Percentiles rank a stretch among this genome's conserved stretches.
Evolutionary conservation across 2,888 invertebrate species (phyloP).

Genomic region (Phortica magna): DNA sequence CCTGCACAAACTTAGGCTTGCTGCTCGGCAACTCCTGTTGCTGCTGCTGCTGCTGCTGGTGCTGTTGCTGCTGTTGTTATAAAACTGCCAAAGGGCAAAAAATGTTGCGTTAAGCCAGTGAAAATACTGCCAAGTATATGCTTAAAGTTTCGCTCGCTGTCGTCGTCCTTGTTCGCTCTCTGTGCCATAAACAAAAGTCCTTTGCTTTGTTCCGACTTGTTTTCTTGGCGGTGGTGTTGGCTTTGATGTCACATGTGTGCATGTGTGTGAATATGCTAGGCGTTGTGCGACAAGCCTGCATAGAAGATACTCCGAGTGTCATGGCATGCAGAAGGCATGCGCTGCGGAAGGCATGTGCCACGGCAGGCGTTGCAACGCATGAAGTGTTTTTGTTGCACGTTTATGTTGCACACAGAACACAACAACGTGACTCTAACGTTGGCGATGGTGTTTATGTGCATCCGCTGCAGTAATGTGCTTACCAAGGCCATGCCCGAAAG

Average conservation of each 20-base stretch:
- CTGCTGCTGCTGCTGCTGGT: constrained; percentile 39
- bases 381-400: too few species aligned
- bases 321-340: too few species aligned
- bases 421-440: too few species aligned
- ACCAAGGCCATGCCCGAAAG: too few species aligned
- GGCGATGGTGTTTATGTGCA: too few species aligned
- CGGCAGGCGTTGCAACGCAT: too few species aligned
- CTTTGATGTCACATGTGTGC: background rate
- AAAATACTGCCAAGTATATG: constrained; percentile 10
- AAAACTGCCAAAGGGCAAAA: constrained; percentile 24
- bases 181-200: background rate
- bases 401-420: too few species aligned
- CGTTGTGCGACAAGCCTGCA: too few species aligned
- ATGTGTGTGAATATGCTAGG: background rate
- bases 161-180: background rate
- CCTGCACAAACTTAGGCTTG: background rate
- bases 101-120: constrained; percentile 23
- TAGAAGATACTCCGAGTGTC: too few species aligned
- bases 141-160: constrained; percentile 9
- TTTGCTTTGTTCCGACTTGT: background rate
- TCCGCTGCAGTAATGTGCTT: too few species aligned
- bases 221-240: background rate
- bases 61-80: constrained; percentile 30
- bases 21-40: constrained; percentile 49
- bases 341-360: too few species aligned